Conservation (phyloP, 2,113 vertebrate genomes). For the Ranitomeya imitator region DNA sequence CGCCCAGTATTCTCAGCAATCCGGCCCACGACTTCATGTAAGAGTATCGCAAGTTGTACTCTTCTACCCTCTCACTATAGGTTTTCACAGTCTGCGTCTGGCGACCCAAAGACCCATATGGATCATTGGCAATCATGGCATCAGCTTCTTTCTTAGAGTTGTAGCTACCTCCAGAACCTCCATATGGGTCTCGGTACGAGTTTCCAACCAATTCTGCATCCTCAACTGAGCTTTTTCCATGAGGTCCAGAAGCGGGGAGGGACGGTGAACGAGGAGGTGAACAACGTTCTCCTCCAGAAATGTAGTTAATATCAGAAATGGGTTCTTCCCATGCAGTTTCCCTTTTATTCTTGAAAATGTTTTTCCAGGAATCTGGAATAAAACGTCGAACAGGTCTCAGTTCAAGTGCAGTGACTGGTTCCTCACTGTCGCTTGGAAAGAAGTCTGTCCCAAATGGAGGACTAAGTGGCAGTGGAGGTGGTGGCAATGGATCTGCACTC, state of each 20-base stretch:
- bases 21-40: slow-evolving; percentile 98
- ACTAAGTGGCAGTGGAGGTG: slow-evolving; percentile 81
- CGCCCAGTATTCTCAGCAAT: slow-evolving; percentile 84
- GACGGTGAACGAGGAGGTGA: slow-evolving; percentile 84
- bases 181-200: slow-evolving; percentile 73
- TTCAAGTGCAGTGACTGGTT: slow-evolving; percentile 70
- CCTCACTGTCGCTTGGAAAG: slow-evolving; percentile 68
- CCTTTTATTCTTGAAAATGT: slow-evolving; percentile 81
- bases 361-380: slow-evolving; percentile 91
- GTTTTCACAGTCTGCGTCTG: slow-evolving; percentile 71
- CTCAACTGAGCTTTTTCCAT: background rate
- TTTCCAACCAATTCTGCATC: slow-evolving; percentile 59
- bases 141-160: slow-evolving; percentile 74
- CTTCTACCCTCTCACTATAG: slow-evolving; percentile 83
- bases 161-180: slow-evolving; percentile 75
- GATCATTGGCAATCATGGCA: slow-evolving; percentile 72
- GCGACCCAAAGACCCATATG: slow-evolving; percentile 69
- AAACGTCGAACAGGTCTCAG: slow-evolving; percentile 87
- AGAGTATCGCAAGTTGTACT: slow-evolving; percentile 80
- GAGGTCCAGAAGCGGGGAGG: slow-evolving; percentile 27
- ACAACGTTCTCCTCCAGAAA: slow-evolving; percentile 77
- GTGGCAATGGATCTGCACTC: slow-evolving; percentile 76
- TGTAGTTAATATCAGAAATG: slow-evolving; percentile 69
- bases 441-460: slow-evolving; percentile 78
- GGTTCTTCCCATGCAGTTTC: slow-evolving; percentile 67